Evolutionary conservation across 1,140 invertebrate species (phyloP), one percentile per base, ranked within the genome.

Genomic region (Drosophila sp.): DNA sequence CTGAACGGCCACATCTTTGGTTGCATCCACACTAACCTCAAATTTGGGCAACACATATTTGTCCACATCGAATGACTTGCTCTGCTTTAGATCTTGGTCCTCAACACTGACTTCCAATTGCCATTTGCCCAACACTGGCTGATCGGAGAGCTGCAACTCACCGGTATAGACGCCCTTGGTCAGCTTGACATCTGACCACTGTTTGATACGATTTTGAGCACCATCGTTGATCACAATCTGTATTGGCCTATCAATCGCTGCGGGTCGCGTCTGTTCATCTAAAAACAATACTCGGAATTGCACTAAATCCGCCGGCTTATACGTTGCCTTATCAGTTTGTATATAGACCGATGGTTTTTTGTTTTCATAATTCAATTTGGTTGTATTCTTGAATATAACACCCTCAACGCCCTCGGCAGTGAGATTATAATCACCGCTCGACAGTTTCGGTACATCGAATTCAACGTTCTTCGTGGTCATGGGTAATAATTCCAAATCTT

Each of bases 41-140:
- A 98, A 99, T 81, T 98, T 98, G 0, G 98, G 98, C 35, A 98
- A 92, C 30, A 99, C 96, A 92, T 99, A 99, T 93, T 98, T 97
- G 2, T 97, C 97, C 10, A 92, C 91, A 55, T 90, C 83, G 32
- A 92, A 91, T 25, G 60, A 38, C 58, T 92, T 92, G 0, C 40
- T 66, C 29, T 50, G 23, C 23, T 80, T 76, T 8, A 54, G 2
- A 8, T 25, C 54, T 5, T 76, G 62, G 23, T 77, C 83, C 4
- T 71, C 76, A 1, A 75, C 25, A 41, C 92, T 80, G 8, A 95
- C 95, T 50, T 94, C 94, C 60, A 99, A 96, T 47, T 94, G 96
- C 98, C 98, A 99, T 78, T 95, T 94, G n/a, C 98, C 98, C 5
- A 98, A 93, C n/a, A 97, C 96, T 0, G 98, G 97, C 66, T 96